Evolutionary conservation across 2,113 vertebrate genomes (phyloP).

Genomic region (Ovibos moschatus): DNA sequence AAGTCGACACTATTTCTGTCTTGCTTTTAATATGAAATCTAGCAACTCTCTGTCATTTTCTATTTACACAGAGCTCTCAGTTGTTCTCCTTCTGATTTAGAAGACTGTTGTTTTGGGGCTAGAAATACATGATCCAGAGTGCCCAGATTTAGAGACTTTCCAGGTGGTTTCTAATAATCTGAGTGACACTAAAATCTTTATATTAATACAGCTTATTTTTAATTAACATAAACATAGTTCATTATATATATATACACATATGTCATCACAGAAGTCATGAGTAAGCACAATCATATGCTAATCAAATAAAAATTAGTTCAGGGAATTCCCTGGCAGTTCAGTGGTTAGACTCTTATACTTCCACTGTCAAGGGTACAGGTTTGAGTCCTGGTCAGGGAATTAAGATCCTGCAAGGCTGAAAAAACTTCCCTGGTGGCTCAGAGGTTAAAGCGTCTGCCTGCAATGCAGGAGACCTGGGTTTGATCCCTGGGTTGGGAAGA

Average conservation of each 20-base stretch:
- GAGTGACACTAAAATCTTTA: neutral
- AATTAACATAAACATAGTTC: neutral
- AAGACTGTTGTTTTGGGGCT: neutral
- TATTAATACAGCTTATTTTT: neutral
- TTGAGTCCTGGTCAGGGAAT: neutral
- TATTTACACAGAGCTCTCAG: neutral
- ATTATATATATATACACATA: neutral
- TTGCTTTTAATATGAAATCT: slow-evolving; percentile 11
- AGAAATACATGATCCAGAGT: neutral
- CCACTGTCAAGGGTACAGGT: neutral
- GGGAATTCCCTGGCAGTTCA: neutral
- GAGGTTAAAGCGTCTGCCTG: no score
- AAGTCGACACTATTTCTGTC: neutral
- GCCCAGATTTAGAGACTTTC: neutral
- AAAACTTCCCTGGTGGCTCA: no score
- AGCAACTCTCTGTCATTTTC: neutral
- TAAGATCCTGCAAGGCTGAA: neutral
- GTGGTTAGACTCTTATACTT: neutral
- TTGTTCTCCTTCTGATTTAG: neutral
- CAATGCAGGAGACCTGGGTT: no score
- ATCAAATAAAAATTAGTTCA: slow-evolving; percentile 29
- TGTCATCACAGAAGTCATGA: neutral
- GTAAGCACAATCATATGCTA: neutral
- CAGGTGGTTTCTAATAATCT: neutral
- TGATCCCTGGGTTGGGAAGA: no score